Base-by-base conservation (phyloP, 2,113 vertebrate species). In the Dipodomys merriami region DNA sequence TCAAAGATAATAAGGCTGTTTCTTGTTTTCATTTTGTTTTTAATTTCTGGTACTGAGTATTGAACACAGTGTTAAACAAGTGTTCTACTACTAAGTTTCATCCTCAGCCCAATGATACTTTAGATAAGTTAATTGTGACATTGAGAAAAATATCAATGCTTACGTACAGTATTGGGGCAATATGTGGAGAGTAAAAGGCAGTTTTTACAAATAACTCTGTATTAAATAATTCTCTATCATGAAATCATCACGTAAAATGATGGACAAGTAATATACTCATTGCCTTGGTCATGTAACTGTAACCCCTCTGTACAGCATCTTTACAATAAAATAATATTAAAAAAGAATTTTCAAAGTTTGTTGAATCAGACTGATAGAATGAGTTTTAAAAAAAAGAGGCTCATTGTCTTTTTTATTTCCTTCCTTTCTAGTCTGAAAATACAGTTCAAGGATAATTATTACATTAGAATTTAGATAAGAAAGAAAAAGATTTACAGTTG, bases 141-240 rank as follows among this genome's bases (percentile, higher is more conserved):
- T 2, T 27, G 27, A 39, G 71, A 83, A 72, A 86, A 44, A 71
- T 72, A 44, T 30, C 13, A 46, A n/a, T 44, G 16, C 35, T 71
- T 89, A 85, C 39, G 4, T 49, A 23, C 4, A 72, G 20, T n/a
- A 74, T 16, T 83, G 49, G 23, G 18, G 5, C 49, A 30, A 49
- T 73, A 81, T 30, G 2, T 89, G 11, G 23, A 88, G 3, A 53
- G 30, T 73, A 29, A 71, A 64, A 69, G 25, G 13, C 0, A 74
- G 6, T 72, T 94, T 83, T 67, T 76, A 92, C 20, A 92, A 93
- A 92, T 64, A 46, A 8, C 53, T 94, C 67, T 77, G 30, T 25
- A 7, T 80, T 90, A 74, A 82, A 82, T 19, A 23, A 9, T 39
- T 64, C 20, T 67, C 68, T 62, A 62, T 84, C 13, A 84, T 30